Evolutionary conservation across 2,888 invertebrate species (phyloP).

Genomic region (Altica lythri): DNA sequence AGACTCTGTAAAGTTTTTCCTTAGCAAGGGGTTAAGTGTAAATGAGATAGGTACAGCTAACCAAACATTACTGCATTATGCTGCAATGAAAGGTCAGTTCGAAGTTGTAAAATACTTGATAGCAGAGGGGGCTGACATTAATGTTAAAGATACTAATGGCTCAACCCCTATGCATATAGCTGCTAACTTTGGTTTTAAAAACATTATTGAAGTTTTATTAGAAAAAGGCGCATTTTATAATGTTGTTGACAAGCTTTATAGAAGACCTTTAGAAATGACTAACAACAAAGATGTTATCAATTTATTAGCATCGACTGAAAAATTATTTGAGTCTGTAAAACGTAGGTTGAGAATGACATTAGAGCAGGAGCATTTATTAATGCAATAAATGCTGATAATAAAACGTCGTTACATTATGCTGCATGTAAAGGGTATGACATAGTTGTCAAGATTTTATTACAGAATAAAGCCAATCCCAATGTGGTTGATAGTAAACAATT

Average conservation of each 20-base stretch:
- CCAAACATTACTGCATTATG: constrained; percentile 31
- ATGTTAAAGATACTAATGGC: constrained; percentile 30
- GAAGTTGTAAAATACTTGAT: constrained; percentile 28
- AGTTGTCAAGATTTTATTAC: neutral
- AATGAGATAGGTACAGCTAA: neutral
- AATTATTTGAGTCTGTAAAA: constrained; percentile 14
- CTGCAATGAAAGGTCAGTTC: constrained; percentile 23
- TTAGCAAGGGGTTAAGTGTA: neutral
- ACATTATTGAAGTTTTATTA: constrained; percentile 31
- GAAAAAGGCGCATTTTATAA: constrained; percentile 20
- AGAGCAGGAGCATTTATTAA: constrained; percentile 1
- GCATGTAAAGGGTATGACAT: neutral
- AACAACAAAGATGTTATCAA: neutral
- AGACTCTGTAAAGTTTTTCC: constrained; percentile 8
- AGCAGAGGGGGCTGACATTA: constrained; percentile 22
- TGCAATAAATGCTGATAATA: neutral
- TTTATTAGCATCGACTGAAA: neutral
- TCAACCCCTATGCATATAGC: constrained; percentile 44
- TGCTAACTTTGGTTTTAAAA: constrained; percentile 38
- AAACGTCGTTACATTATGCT: neutral
- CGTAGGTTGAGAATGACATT: constrained; percentile 9
- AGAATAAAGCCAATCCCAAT: neutral
- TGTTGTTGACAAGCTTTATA: neutral
- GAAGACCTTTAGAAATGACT: neutral
- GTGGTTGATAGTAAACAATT: neutral